A percentile compares a stretch with the other conserved stretches of the same genome.
Conservation (phyloP, 2,113 vertebrate species). For the Meleagris gallopavo region DNA sequence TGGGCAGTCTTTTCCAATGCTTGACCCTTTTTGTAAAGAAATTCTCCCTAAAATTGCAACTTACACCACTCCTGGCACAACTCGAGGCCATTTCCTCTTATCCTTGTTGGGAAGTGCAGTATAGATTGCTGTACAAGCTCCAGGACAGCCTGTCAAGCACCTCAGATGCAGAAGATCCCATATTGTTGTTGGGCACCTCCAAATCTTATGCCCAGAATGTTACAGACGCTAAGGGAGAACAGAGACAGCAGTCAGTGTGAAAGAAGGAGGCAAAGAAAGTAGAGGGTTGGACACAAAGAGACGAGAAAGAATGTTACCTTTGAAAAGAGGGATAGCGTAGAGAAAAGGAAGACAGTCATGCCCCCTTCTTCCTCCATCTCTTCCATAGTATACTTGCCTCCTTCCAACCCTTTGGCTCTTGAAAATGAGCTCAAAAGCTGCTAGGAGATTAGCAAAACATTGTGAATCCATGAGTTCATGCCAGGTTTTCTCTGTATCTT, state of each 20-base stretch:
- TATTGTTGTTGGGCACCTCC: neutral
- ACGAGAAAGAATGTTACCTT: neutral
- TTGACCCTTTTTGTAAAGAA: neutral
- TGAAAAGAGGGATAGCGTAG: neutral
- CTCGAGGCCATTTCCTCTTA: neutral
- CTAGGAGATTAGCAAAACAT: neutral
- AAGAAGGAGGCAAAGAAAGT: neutral
- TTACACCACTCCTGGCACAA: neutral
- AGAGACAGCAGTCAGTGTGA: fast-evolving
- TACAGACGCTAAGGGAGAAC: neutral
- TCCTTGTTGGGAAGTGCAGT: neutral
- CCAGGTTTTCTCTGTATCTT: neutral
- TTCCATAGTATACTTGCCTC: neutral
- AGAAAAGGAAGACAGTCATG: neutral
- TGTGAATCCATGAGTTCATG: neutral
- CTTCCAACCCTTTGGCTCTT: neutral
- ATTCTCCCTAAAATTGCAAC: neutral
- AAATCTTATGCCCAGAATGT: neutral
- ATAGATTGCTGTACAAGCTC: neutral
- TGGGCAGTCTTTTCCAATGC: neutral
- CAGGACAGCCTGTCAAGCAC: neutral
- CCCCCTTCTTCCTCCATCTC: neutral
- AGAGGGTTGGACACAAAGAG: neutral
- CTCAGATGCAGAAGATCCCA: neutral
- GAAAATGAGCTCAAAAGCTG: neutral